Evolutionary conservation across 2,888 invertebrate genomes (phyloP).

Genomic region (Eupithecia pulchellata): DNA sequence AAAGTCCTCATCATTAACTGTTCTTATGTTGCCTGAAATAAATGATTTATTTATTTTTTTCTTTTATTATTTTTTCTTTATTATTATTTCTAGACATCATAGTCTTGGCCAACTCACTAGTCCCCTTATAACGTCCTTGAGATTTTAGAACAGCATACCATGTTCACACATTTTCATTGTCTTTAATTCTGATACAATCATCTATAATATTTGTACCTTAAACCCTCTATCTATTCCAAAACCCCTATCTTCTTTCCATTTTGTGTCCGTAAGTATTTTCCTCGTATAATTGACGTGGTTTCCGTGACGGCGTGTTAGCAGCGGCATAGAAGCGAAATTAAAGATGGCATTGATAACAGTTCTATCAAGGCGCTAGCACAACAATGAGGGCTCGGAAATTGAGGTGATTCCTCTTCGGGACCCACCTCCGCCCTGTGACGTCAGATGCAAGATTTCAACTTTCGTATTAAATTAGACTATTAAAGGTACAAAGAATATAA

Average conservation of each 20-base stretch:
- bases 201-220: no score
- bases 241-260: not conserved
- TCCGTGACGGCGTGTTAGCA: slow-evolving; percentile 62
- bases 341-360: slow-evolving; percentile 87
- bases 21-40: no score
- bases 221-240: not conserved
- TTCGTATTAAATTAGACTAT: slow-evolving; percentile 11
- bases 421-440: slow-evolving; percentile 62
- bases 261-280: slow-evolving; percentile 1
- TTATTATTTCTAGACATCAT: no score
- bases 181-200: not conserved
- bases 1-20: no score
- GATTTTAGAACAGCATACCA: no score
- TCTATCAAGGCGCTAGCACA: slow-evolving; percentile 79
- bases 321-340: slow-evolving; percentile 83
- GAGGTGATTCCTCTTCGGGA: slow-evolving; percentile 82
- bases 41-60: no score
- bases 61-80: no score
- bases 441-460: slow-evolving; percentile 41
- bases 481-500: not conserved
- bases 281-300: slow-evolving; percentile 36
- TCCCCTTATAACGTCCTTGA: no score
- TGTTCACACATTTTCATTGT: not conserved
- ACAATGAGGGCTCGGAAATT: slow-evolving; percentile 79
- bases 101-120: no score